Conservation (phyloP, 2,113 vertebrate genomes). For the Pipa parva region DNA sequence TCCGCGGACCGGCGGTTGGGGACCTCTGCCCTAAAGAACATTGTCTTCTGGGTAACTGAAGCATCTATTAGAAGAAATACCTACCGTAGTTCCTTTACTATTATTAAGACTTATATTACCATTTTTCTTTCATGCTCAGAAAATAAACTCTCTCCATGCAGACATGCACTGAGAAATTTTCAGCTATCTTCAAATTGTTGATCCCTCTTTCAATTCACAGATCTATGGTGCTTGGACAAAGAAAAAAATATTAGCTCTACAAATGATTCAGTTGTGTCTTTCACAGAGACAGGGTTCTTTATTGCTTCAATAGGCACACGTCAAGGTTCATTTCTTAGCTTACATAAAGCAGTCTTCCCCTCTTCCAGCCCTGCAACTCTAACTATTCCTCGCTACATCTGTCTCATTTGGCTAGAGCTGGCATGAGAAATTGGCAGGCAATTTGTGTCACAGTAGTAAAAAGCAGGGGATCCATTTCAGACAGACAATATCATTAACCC, state of each 20-base stretch:
- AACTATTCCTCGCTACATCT: constrained; percentile 6
- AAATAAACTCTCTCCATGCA: not conserved
- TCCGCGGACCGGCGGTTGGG: no score
- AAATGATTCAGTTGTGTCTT: constrained; percentile 12
- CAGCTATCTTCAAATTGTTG: constrained; percentile 1
- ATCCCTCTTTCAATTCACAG: not conserved
- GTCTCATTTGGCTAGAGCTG: constrained; percentile 14
- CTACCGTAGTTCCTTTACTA: no score
- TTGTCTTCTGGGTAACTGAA: no score
- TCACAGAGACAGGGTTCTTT: constrained; percentile 11
- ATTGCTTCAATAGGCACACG: not conserved
- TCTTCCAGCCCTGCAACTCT: constrained; percentile 25
- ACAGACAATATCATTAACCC: constrained; percentile 30
- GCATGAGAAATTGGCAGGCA: constrained; percentile 38
- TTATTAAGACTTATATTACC: no score
- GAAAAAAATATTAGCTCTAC: not conserved
- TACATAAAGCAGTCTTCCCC: not conserved
- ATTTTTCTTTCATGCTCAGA: not conserved
- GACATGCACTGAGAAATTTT: not conserved
- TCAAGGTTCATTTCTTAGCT: constrained; percentile 12
- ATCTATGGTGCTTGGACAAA: not conserved
- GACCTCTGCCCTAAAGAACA: no score
- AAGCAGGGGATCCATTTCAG: constrained; percentile 14
- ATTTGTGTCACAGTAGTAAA: constrained; percentile 32
- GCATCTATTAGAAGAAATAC: no score